Conservation (phyloP, 2,797 vertebrate genomes). For the Catamblyrhynchus diadema region DNA sequence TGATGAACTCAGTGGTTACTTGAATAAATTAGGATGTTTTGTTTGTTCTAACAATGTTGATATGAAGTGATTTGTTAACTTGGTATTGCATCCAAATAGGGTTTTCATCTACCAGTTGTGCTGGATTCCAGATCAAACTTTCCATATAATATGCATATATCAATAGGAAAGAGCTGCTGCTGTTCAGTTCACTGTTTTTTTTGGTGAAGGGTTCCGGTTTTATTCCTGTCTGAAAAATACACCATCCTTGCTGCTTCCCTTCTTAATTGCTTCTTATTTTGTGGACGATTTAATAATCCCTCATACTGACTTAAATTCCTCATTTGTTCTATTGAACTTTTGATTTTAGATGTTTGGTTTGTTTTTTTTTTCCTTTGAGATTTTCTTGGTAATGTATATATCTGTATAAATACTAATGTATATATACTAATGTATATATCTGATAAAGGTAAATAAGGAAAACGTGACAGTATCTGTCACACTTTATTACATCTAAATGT, state of each 20-base stretch:
- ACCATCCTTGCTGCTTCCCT: not conserved
- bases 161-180: not conserved
- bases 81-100: not conserved
- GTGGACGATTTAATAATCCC: not conserved
- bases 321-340: not conserved
- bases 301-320: not conserved
- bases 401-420: not conserved
- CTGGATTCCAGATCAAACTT: not conserved
- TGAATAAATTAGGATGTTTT: not conserved
- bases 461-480: accelerated
- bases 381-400: not conserved
- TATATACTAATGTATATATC: not conserved
- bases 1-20: not conserved
- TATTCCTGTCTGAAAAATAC: not conserved
- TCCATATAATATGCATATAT: accelerated
- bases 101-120: not conserved
- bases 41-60: not conserved
- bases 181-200: not conserved
- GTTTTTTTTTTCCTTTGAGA: not conserved
- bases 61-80: not conserved
- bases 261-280: not conserved
- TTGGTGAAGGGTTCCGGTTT: not conserved
- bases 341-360: not conserved
- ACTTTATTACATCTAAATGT: not conserved
- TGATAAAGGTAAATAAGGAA: not conserved